phyloP scores from a whole-genome alignment of 2,113 vertebrate species.

The Baryphthengus martii region DNA sequence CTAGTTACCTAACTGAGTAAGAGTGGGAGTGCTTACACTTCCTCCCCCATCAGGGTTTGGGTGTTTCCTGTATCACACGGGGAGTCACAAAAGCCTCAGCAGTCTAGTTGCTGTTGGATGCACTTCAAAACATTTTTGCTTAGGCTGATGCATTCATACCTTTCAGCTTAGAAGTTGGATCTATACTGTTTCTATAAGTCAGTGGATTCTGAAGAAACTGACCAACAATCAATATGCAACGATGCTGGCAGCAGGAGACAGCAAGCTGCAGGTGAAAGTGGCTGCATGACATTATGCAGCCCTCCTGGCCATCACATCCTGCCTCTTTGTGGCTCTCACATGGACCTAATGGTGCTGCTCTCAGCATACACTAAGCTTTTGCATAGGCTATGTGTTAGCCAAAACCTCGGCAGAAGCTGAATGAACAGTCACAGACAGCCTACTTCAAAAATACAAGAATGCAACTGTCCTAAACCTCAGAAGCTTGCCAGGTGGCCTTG shows the following conservation, averaged over 20 bases:
- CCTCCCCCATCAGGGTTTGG: rapidly evolving
- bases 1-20: not conserved
- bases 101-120: not conserved
- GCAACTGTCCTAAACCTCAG: not conserved
- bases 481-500: not conserved
- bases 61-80: rapidly evolving
- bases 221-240: not conserved
- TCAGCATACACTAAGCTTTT: rapidly evolving
- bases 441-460: not conserved
- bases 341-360: not conserved
- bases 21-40: not conserved
- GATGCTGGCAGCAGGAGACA: not conserved
- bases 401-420: not conserved
- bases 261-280: not conserved
- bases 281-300: not conserved
- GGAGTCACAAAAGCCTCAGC: not conserved
- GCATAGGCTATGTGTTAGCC: not conserved
- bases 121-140: not conserved
- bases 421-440: not conserved
- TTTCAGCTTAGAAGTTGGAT: not conserved
- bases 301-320: not conserved
- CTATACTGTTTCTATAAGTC: not conserved
- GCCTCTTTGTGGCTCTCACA: rapidly evolving
- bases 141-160: not conserved
- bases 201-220: not conserved